Evolutionary conservation across 2,888 invertebrate species (phyloP), one percentile per base, ranked within the genome.

Genomic region (Phyllotreta cruciferae): DNA sequence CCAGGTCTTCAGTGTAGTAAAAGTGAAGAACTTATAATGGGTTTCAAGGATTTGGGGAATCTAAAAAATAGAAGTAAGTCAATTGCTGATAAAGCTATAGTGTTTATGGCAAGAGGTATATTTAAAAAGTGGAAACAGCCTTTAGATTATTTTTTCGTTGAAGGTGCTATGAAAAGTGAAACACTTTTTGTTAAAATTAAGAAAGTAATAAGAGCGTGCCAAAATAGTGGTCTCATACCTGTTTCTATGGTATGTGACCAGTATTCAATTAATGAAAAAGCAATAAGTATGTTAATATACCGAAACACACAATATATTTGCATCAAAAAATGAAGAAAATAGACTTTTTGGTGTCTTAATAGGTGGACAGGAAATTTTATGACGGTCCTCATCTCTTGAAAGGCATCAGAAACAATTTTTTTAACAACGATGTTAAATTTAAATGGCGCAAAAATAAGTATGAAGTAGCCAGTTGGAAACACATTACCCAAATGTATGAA

Each of bases 11-110:
- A 47, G 35, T 47, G 11, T 13, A 47, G 24, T 13, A 24, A 14
- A 47, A 35, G 24, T 3, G n/a, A 47, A 24, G 47, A 47, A 10
- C 1, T 24, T 1, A 47, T 47, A 47, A 14, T 34, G 47, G 14
- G 5, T 6, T 34, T 34, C 14, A n/a, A 47, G 24, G 24, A 24
- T 24, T 24, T 24, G 24, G 24, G 24, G 24, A 24, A 24, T 24
- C 24, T 4, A 24, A 1, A 24, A 1, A 24, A 24, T 24, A 24
- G n/a, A n/a, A n/a, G 24, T 24, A 24, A 1, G 4, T 24, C 34
- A 4, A 47, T 47, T 47, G 47, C 47, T 47, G 24, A 47, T 14
- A 47, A 47, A n/a, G 47, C 47, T 14, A 14, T n/a, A n/a, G n/a
- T n/a, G n/a, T n/a, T n/a, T n/a, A n/a, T n/a, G n/a, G n/a, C n/a